phyloP scores from a whole-genome alignment of 2,113 vertebrate species.

The human (Homo sapiens) region DNA sequence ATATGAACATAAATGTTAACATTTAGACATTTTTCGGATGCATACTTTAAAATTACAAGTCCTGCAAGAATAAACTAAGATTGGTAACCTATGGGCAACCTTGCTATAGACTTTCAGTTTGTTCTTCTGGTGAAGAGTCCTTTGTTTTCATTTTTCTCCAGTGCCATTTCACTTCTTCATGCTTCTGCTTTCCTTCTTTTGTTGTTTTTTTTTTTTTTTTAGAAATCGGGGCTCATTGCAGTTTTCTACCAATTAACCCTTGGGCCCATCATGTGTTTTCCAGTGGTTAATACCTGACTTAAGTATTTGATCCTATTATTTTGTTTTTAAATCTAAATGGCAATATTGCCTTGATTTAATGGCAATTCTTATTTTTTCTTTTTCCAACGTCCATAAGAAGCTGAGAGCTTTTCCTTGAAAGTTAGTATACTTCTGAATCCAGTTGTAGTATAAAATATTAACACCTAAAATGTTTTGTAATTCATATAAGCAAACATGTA shows the following conservation, averaged over 20 bases:
- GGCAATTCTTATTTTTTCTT: conserved; percentile 56
- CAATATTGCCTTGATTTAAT: conserved; percentile 46
- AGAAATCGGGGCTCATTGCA: not conserved
- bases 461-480: conserved; percentile 51
- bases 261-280: conserved; percentile 57
- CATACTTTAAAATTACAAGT: conserved; percentile 24
- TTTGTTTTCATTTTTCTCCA: conserved; percentile 80
- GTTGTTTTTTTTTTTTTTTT: not conserved
- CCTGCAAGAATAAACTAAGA: conserved; percentile 60
- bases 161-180: conserved; percentile 81
- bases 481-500: conserved; percentile 33
- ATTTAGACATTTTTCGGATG: not conserved
- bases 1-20: conserved; percentile 27
- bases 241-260: conserved; percentile 36
- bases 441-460: conserved; percentile 48
- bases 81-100: conserved; percentile 51
- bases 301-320: conserved; percentile 58
- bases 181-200: conserved; percentile 36
- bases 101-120: conserved; percentile 87
- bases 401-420: conserved; percentile 26
- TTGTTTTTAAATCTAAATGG: conserved; percentile 62
- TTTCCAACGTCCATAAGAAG: conserved; percentile 40
- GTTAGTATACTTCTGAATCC: conserved; percentile 42
- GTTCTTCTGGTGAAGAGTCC: conserved; percentile 91
- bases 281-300: conserved; percentile 6